Evolutionary conservation across 92 coral and sea anemone species (phyloP), one percentile per base, ranked within the genome.

Genomic region (Epizoanthus illoricatus): DNA sequence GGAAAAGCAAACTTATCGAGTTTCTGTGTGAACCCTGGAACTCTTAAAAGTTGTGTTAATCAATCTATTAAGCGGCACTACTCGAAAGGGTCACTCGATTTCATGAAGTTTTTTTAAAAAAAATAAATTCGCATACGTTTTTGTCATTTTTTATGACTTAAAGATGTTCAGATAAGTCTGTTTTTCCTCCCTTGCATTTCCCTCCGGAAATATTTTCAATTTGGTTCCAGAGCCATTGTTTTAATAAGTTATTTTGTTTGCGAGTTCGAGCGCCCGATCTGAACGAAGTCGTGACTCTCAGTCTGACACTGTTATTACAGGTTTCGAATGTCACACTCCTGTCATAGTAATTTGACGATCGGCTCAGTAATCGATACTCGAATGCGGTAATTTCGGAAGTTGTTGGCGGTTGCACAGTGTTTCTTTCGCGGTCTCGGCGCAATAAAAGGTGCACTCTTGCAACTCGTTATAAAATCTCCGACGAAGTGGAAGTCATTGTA

Each of bases 381-480:
- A 78, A 56, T 78, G 82, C 82, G 82, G 82, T 78, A 78, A 78
- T 45, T 78, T 78, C 71, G 82, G 82, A 78, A 78, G 67, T 78
- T 78, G 39, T 42, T 78, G 49, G 82, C 70, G 69, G 81, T 76
- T 73, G 11, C 20, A 21, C 57, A 63, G 71, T 61, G 81, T 33
- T 76, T 76, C 65, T 36, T 41, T 76, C 56, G 58, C 39, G 57
- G 69, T 76, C 17, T 4, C 82, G 6, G 13, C 71, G 5, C 17
- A 19, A 42, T 78, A 78, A 78, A 78, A 78, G 60, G 18, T 42
- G 43, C 60, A 19, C 39, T 19, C 20, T 36, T 55, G 24, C 13
- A n/a, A 54, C 61, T 63, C 23, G 49, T 5, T 62, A 15, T 39
- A 11, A 43, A 62, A 41, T 42, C 59, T 43, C 23, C 16, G 45